Conservation (phyloP, 2,113 vertebrate genomes). For the Mobula birostris region DNA sequence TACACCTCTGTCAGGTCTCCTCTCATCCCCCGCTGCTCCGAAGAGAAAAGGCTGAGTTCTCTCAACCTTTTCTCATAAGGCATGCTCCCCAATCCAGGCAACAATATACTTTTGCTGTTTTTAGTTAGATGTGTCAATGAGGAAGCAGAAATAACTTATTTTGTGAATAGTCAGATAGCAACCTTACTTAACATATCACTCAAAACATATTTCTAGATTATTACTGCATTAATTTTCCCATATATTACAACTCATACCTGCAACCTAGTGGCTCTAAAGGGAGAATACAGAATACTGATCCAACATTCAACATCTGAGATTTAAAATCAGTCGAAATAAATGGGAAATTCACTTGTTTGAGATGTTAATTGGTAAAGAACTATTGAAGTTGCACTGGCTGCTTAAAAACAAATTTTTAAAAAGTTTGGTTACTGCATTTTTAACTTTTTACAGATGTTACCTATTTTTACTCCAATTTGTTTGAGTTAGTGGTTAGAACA, state of each 20-base stretch:
- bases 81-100: no score
- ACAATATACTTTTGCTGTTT: not conserved
- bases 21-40: no score
- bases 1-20: no score
- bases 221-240: not conserved
- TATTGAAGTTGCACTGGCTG: not conserved
- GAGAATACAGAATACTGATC: not conserved
- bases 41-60: no score
- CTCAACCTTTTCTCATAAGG: no score
- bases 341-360: not conserved
- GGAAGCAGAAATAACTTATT: not conserved
- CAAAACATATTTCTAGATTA: not conserved
- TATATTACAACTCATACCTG: not conserved
- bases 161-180: not conserved
- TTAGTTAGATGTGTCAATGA: not conserved
- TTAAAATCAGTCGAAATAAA: not conserved
- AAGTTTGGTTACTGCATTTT: not conserved
- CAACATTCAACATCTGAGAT: not conserved
- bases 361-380: not conserved
- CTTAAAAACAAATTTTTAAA: not conserved
- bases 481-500: conserved; percentile 26
- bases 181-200: not conserved
- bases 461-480: conserved; percentile 30
- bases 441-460: conserved; percentile 30
- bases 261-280: not conserved